A percentile compares a stretch with the other conserved stretches of the same genome.
Conservation (phyloP, 2,797 vertebrate genomes). For the Hyperoplus immaculatus region DNA sequence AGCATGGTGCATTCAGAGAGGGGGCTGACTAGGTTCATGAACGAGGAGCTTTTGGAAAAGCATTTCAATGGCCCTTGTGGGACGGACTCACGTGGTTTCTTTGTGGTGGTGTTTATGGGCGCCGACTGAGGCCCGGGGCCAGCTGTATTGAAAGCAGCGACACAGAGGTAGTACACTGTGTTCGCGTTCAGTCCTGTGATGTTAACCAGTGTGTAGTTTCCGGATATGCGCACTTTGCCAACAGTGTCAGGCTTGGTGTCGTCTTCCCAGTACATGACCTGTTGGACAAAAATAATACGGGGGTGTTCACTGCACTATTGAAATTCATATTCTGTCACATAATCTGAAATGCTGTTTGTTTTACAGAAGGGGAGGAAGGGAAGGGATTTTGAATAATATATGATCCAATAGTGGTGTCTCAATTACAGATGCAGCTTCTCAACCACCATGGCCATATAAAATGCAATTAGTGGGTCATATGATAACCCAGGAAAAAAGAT, state of each 20-base stretch:
- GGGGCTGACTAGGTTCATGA: constrained; percentile 12
- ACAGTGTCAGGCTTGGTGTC: constrained; percentile 92
- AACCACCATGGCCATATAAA: constrained; percentile 29
- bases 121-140: constrained; percentile 91
- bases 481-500: constrained; percentile 17
- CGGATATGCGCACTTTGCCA: constrained; percentile 90
- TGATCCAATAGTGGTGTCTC: constrained; percentile 47
- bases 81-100: constrained; percentile 91
- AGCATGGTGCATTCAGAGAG: background rate
- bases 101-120: constrained; percentile 94
- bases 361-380: constrained; percentile 34
- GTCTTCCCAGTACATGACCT: constrained; percentile 95
- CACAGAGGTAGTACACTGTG: constrained; percentile 89
- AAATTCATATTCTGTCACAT: constrained; percentile 46
- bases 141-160: constrained; percentile 94
- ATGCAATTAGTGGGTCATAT: constrained; percentile 42
- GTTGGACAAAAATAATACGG: constrained; percentile 14
- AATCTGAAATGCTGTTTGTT: constrained; percentile 60
- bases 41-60: constrained; percentile 18
- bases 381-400: constrained; percentile 53
- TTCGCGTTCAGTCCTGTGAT: constrained; percentile 90
- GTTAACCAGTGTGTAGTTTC: constrained; percentile 90
- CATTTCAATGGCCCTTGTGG: constrained; percentile 14
- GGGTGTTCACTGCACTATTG: constrained; percentile 39
- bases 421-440: constrained; percentile 56